Conservation (phyloP, 2,797 vertebrate genomes). For the Coregonus ussuriensis region DNA sequence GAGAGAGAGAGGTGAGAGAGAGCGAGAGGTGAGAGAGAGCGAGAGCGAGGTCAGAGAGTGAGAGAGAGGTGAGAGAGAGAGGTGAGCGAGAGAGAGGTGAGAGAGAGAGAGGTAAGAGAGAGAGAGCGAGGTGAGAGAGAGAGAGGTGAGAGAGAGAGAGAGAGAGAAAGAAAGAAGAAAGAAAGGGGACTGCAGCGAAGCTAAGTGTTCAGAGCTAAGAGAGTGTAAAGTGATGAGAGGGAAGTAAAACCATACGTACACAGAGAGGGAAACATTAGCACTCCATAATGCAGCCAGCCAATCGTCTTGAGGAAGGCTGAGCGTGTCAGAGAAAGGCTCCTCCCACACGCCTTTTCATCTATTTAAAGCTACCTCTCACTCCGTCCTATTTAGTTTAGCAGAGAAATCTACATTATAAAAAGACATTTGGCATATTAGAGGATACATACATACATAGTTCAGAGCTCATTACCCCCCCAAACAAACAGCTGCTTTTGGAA, state of each 20-base stretch:
- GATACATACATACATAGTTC: slow-evolving; percentile 82
- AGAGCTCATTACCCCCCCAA: slow-evolving; percentile 76
- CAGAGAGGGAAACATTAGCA: slow-evolving; percentile 44
- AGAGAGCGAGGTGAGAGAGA: slow-evolving; percentile 54
- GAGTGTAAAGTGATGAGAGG: neutral
- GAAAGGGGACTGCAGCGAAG: slow-evolving; percentile 44
- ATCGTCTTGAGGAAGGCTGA: slow-evolving; percentile 68
- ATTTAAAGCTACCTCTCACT: slow-evolving; percentile 87
- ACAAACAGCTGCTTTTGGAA: slow-evolving; percentile 87
- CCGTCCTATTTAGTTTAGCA: slow-evolving; percentile 79
- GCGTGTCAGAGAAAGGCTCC: slow-evolving; percentile 68
- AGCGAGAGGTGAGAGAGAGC: too few relatives aligned
- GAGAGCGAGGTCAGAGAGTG: too few relatives aligned
- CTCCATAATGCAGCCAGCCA: slow-evolving; percentile 70
- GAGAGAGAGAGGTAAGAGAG: neutral
- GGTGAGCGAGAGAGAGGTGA: too few relatives aligned
- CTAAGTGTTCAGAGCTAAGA: slow-evolving; percentile 49
- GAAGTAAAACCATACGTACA: slow-evolving; percentile 47
- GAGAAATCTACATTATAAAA: slow-evolving; percentile 82
- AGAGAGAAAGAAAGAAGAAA: slow-evolving; percentile 17
- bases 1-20: too few relatives aligned
- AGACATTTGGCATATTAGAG: slow-evolving; percentile 89
- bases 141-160: slow-evolving; percentile 20
- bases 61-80: too few relatives aligned
- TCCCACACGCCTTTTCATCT: slow-evolving; percentile 51